Base-by-base conservation (phyloP, 1,140 invertebrate genomes). In the Macrobrachium nipponense region DNA sequence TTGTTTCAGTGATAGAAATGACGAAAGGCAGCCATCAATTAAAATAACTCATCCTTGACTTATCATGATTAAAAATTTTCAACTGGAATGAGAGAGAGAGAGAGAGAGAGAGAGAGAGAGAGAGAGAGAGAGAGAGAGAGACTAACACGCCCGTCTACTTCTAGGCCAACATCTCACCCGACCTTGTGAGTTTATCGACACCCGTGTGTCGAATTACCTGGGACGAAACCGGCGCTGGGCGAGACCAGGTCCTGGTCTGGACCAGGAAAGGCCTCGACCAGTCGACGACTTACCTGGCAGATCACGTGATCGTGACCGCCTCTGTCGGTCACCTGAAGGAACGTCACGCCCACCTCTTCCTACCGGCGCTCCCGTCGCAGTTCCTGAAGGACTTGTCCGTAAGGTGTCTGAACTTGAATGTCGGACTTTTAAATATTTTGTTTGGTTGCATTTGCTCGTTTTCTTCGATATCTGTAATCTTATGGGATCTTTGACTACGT, bases 311-410 rank as follows among this genome's bases (percentile, higher is more conserved):
- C 7, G 75, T 84, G 43, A 84, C 82, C 36, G 62, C 76, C 2
- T 78, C 82, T 11, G 43, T 60, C 12, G 82, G 59, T 12, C 76
- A 84, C 64, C 62, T 84, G 6, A 73, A 78, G 51, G 62, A 78
- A 61, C 73, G 66, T 0, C 82, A 84, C n/a, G 12, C 8, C 36
- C 62, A 77, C 14, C 15, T 84, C 18, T 84, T 84, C 75, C 44
- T 8, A 15, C 82, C 82, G 14, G 5, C 23, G 0, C 75, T 84
- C n/a, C 82, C 82, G 23, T 1, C 0, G 23, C 20, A 60, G 18
- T 77, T 66, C 12, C 14, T 76, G 17, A 73, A 51, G 5, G 62
- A 36, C 60, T 61, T 84, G 14, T 23, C 15, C 27, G 72, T 82
- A 62, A 43, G 11, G 5, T 8, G 15, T n/a, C 8, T 5, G 64